Evolutionary conservation across 1,140 invertebrate genomes (phyloP), one percentile per base, ranked within the genome.

Genomic region (Pachypeltis micranthus): DNA sequence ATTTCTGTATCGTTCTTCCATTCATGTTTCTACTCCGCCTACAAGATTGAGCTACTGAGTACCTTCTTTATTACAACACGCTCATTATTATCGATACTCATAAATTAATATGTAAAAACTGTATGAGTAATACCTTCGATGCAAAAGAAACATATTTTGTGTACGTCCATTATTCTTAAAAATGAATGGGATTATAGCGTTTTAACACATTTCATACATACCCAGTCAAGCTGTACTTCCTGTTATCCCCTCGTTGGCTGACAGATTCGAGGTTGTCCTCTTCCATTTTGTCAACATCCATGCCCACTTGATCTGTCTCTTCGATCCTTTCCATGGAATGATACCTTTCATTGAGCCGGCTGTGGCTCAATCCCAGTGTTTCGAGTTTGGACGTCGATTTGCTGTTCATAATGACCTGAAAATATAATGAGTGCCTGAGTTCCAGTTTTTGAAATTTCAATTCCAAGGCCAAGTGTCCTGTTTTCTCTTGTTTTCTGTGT

Each of bases 341-440:
- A 69, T 93, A 93, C 1, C 90, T 77, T 60, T 92, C 90, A 69
- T 93, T 93, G 2, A 93, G 74, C 62, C 86, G 81, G n/a, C 87
- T 89, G 68, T 86, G 83, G 2, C 88, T 91, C 7, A 93, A 73
- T 0, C 90, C 89, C 44, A 90, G 74, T 63, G 84, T 83, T 0
- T 83, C 80, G 2, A 90, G 73, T 69, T 80, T 80, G 21, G 73
- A 75, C 0, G 76, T 71, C 2, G 68, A 44, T n/a, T 59, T 59
- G 19, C n/a, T 44, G 25, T 28, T 59, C 29, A 47, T 58, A 12
- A 64, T 24, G 19, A 56, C 54, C 51, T 56, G 39, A 63, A 63
- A 47, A 25, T 23, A 39, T 21, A 25, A 10, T 10, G 10, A 25
- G 24, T 24, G 28, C 10, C 7, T 12, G 34, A 39, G n/a, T n/a